phyloP scores from a whole-genome alignment of 64 coral and sea anemone genomes.

The Dendronephthya gigantea region DNA sequence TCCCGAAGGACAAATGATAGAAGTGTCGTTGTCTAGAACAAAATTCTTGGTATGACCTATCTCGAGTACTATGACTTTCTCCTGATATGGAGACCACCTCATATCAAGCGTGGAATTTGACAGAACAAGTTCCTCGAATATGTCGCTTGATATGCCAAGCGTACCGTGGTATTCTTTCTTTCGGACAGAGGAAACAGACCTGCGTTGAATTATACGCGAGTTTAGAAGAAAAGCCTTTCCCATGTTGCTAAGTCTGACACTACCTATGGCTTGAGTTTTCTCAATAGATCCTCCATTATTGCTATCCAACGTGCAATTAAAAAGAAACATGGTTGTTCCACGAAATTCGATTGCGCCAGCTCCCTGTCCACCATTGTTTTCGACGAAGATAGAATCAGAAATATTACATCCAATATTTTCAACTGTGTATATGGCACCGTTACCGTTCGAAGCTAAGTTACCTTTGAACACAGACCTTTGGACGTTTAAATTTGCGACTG shows the following conservation, averaged over 20 bases:
- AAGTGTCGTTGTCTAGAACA: too few species aligned
- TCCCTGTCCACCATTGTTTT: background rate
- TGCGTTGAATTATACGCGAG: background rate
- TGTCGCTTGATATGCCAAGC: background rate
- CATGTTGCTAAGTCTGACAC: background rate
- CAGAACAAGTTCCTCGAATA: background rate
- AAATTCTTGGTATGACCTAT: background rate
- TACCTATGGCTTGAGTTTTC: background rate
- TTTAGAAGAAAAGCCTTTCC: background rate
- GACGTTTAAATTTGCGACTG: too few species aligned
- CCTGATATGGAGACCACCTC: background rate
- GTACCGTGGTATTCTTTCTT: background rate
- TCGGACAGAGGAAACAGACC: background rate
- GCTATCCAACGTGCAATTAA: background rate
- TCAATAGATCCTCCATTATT: background rate
- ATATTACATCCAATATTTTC: background rate
- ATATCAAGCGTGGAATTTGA: background rate
- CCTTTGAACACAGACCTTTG: too few species aligned
- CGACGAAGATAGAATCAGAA: background rate
- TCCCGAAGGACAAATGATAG: too few species aligned
- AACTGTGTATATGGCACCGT: background rate
- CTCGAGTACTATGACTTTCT: background rate
- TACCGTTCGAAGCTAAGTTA: background rate
- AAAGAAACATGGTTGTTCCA: background rate
- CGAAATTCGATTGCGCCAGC: background rate